Percentiles rank a stretch among this genome's conserved stretches.
Evolutionary conservation across 2,888 invertebrate genomes (phyloP).

Genomic region (Pseudolycoriella hygida): DNA sequence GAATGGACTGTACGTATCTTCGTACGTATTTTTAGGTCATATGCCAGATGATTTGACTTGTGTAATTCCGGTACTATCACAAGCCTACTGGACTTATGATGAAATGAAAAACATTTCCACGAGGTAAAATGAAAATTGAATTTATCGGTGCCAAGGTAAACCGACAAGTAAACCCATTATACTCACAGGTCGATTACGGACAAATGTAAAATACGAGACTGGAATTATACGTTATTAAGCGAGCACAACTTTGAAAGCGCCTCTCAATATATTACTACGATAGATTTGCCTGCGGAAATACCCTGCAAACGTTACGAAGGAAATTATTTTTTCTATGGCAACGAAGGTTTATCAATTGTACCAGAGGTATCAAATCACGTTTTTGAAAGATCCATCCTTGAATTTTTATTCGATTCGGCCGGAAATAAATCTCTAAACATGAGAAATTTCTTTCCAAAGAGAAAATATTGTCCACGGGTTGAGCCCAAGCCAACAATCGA

Average conservation of each 20-base stretch:
- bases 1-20: slow-evolving; percentile 26
- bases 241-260: slow-evolving; percentile 20
- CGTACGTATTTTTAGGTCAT: slow-evolving; percentile 26
- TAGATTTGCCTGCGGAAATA: slow-evolving; percentile 10
- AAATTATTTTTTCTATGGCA: slow-evolving; percentile 4
- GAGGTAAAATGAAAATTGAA: neutral
- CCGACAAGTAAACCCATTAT: neutral
- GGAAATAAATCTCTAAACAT: too few species aligned
- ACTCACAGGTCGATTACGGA: neutral
- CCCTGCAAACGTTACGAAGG: slow-evolving; percentile 12
- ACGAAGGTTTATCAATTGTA: slow-evolving; percentile 17
- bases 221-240: slow-evolving; percentile 21
- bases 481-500: too few species aligned
- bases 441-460: too few species aligned
- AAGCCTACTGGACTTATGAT: slow-evolving; percentile 22
- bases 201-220: slow-evolving; percentile 28
- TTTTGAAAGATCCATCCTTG: too few species aligned
- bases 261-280: slow-evolving; percentile 11
- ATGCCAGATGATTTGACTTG: slow-evolving; percentile 21
- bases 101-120: slow-evolving; percentile 20
- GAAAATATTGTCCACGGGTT: too few species aligned
- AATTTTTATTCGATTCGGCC: too few species aligned
- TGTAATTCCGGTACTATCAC: slow-evolving; percentile 17
- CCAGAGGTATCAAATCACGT: slow-evolving; percentile 15
- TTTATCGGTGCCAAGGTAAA: neutral